phyloP scores from a whole-genome alignment of 2,113 vertebrate genomes.

The Aldabrachelys gigantea region DNA sequence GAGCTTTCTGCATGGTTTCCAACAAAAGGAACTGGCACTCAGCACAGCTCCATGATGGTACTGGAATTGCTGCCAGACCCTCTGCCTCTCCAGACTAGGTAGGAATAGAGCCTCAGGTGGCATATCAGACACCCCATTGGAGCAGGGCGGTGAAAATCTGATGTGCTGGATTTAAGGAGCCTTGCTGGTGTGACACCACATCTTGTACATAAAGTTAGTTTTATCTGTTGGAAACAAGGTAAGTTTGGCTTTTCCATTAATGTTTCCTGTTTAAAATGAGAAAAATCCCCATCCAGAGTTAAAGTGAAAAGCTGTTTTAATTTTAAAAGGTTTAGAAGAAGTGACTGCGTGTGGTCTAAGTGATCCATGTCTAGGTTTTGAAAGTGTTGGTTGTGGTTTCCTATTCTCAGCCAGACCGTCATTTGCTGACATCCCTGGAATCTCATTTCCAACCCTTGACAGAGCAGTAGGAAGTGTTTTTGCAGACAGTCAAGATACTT shows the following conservation, averaged over 20 bases:
- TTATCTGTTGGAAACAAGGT: background rate
- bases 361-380: background rate
- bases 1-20: fast-evolving
- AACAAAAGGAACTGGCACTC: background rate
- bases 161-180: fast-evolving
- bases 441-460: background rate
- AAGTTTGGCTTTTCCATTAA: fast-evolving
- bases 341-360: fast-evolving
- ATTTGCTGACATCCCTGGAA: fast-evolving
- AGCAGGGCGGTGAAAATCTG: background rate
- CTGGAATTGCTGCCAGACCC: fast-evolving
- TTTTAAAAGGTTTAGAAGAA: fast-evolving
- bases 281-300: background rate
- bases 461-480: fast-evolving
- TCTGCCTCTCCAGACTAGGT: background rate
- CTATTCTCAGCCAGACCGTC: background rate
- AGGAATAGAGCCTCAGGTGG: background rate
- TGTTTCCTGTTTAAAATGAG: background rate
- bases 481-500: fast-evolving
- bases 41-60: background rate
- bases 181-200: fast-evolving
- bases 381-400: background rate
- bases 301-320: background rate
- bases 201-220: fast-evolving
- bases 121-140: background rate